Percentiles rank a stretch among this genome's conserved stretches.
Evolutionary conservation across 2,797 vertebrate species (phyloP).

Genomic region (Tarsius wallacei): DNA sequence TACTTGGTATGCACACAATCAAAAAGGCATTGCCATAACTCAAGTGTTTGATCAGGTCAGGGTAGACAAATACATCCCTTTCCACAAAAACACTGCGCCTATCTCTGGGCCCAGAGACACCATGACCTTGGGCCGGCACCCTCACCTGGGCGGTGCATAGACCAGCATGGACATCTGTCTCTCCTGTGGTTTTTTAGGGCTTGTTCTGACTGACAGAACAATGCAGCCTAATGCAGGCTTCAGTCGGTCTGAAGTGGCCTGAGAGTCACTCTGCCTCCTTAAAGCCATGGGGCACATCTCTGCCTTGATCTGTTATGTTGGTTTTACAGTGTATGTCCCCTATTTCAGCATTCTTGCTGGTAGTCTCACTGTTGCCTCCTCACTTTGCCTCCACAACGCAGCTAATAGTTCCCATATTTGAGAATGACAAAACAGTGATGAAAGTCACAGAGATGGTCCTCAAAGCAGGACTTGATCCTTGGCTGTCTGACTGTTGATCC

Average conservation of each 20-base stretch:
- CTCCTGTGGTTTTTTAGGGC: background rate
- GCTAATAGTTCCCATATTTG: background rate
- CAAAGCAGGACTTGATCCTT: background rate
- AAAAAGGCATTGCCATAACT: background rate
- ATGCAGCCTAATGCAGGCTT: too few relatives aligned
- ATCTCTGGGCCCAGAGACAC: background rate
- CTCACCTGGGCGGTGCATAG: background rate
- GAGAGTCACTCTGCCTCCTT: background rate
- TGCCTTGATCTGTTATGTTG: background rate
- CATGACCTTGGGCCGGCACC: too few relatives aligned
- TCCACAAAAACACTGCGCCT: background rate
- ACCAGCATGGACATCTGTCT: background rate
- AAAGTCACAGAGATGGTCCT: background rate
- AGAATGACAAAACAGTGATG: background rate
- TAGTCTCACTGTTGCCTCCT: background rate
- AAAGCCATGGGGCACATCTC: background rate
- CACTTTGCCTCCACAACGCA: background rate
- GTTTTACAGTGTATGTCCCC: background rate
- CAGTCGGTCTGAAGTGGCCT: background rate
- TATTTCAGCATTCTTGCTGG: background rate
- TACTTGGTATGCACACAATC: background rate
- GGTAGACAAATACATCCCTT: background rate
- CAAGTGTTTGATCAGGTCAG: background rate
- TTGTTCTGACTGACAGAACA: background rate
- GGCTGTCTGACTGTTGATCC: background rate